Percentiles rank a stretch among this genome's conserved stretches.
phyloP scores from a whole-genome alignment of 1,140 invertebrate species.

The Philotrypesis tridentata region DNA sequence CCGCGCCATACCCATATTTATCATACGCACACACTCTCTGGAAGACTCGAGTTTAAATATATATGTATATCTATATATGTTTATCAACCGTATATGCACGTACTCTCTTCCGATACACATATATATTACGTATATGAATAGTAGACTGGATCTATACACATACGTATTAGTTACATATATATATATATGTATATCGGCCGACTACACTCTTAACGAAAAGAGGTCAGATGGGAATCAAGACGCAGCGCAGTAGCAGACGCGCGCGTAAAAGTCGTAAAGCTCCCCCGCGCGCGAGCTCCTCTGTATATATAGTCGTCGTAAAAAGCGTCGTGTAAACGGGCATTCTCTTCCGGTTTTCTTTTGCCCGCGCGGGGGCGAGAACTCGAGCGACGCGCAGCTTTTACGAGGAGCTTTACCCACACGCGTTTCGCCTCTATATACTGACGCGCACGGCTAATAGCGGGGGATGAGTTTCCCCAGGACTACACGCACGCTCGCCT shows the following conservation, averaged over 20 bases:
- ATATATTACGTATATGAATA: too few relatives aligned
- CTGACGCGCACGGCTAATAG: too few relatives aligned
- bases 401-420: not conserved
- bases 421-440: too few relatives aligned
- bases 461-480: not conserved
- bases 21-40: not conserved
- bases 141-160: too few relatives aligned
- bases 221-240: not conserved
- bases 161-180: too few relatives aligned
- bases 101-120: not conserved
- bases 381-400: too few relatives aligned
- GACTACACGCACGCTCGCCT: too few relatives aligned
- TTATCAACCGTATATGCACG: too few relatives aligned
- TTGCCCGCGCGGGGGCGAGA: too few relatives aligned
- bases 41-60: not conserved
- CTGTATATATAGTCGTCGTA: too few relatives aligned
- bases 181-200: too few relatives aligned
- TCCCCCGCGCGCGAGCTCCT: not conserved
- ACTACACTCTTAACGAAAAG: not conserved
- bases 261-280: not conserved
- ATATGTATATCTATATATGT: not conserved
- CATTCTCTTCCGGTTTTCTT: not conserved
- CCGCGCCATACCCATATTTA: too few relatives aligned
- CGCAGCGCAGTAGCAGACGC: not conserved
- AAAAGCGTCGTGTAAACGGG: not conserved